Evolutionary conservation across 2,888 invertebrate genomes (phyloP), one percentile per base, ranked within the genome.

Genomic region (Macaria notata): DNA sequence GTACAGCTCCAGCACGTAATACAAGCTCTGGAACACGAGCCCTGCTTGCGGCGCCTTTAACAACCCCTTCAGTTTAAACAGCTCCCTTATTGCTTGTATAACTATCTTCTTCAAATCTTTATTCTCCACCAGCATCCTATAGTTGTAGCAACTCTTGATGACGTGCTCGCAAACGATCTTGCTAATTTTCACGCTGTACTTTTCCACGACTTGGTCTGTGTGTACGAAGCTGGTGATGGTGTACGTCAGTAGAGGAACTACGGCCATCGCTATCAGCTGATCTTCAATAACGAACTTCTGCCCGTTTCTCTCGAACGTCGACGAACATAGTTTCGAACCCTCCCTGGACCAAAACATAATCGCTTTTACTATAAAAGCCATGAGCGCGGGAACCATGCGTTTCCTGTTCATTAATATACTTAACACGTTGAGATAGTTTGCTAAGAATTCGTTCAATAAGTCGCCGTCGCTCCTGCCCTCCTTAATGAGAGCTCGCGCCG

Each of bases 31-130:
- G 49, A 75, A 81, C 50, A 75, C 61, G 3, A 72, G 52, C 3
- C 76, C 73, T 3, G 80, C 78, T 57, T 77, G 76, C 7, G 66
- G 58, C 29, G 64, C 58, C 33, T 65, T 75, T n/a, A 81, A 49
- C 36, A 65, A 61, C 4, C 68, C 71, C 44, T 68, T 73, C 41
- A 81, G 52, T 55, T 67, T 63, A 46, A 73, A 73, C 41, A 78
- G 43, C 46, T 74, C 68, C 47, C 66, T 70, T 9, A 75, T 46
- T 3, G 71, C 60, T 30, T 66, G 63, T 55, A 70, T 71, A 0
- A 62, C 61, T 1, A 65, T 51, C 51, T 65, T 55, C 46, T 67
- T 64, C n/a, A 61, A 36, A 51, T 72, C 66, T 30, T 31, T 53
- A 0, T 54, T 58, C 33, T 70, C 56, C 29, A 76, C 39, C 3